A percentile compares a stretch with the other conserved stretches of the same genome.
Conservation (phyloP, 2,113 vertebrate species). For the Bos taurus region ARS-UCD2.0 NC_037346.1:15338001-15338500, state of each 20-base stretch:
- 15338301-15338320: background rate
- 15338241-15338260: fast-evolving
- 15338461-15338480: background rate
- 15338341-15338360: background rate
- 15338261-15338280: background rate
- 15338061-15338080: no score
- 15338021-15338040: background rate
- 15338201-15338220: background rate
- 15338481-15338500: background rate
- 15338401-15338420: background rate
- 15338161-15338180: background rate
- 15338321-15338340: no score
- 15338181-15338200: background rate
- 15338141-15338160: background rate
- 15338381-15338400: fast-evolving
- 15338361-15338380: background rate
- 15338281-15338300: no score
- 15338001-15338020: background rate
- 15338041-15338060: background rate
- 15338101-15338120: background rate
- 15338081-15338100: background rate
- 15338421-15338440: background rate
- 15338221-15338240: background rate
- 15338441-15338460: background rate
- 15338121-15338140: background rate